Base-by-base conservation (phyloP, 2,888 invertebrate species). In the Lymantria dispar region DNA sequence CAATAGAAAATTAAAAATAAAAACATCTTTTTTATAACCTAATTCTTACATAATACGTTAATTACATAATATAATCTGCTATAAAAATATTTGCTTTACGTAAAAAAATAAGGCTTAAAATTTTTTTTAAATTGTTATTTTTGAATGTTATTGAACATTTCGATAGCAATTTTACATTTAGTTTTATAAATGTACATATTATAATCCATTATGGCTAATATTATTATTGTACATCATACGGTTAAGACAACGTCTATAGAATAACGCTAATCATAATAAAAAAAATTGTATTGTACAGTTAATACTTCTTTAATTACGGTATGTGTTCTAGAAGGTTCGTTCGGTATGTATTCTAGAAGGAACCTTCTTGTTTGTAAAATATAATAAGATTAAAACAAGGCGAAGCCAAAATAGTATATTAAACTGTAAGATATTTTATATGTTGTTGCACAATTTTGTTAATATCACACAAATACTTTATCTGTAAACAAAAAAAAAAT, bases 371-470 rank as follows among this genome's bases (percentile, higher is more conserved):
- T 75, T 76, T 76, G 67, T 78, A 74, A 14, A 14, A 74, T 63
- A 65, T 76, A 76, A 68, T 70, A 62, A 65, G 36, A 44, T 62
- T 61, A 59, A 56, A 60, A 62, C 38, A 48, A 63, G 83, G 83
- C 82, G 63, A 82, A 80, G 81, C 83, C 81, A 67, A 65, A 64
- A 66, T 63, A 63, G 58, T 55, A 50, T 57, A 49, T 44, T 67
- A 63, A 66, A 64, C 54, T 56, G 47, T 68, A 70, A 74, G 62
- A 71, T 22, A 22, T 74, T 68, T 78, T 72, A 78, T 77, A 79
- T 74, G 78, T 83, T 80, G 74, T 80, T 80, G 81, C 80, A 83
- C 82, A 63, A 70, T 81, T 82, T 73, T 73, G 77, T 82, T 78
- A 72, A 74, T 60, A 68, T 68, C 64, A 78, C 74, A 78, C 75